Percentiles rank a stretch among this genome's conserved stretches.
phyloP scores from a whole-genome alignment of 92 coral and sea anemone genomes.

The Heteractis magnifica region DNA sequence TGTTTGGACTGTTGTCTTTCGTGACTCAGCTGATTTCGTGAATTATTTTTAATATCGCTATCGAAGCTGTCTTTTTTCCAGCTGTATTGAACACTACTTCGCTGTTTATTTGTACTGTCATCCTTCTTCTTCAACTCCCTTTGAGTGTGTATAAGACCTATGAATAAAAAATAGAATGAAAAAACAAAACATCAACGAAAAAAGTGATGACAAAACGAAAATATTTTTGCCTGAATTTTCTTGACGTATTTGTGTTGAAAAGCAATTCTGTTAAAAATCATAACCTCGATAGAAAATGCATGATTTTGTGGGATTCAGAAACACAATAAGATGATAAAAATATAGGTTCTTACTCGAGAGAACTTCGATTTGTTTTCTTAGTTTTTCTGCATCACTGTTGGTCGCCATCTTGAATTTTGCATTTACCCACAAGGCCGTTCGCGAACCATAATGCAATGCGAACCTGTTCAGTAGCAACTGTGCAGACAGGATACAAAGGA shows the following conservation, averaged over 20 bases:
- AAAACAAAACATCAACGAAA: neutral
- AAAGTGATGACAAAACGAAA: too few relatives aligned
- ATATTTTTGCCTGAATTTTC: neutral
- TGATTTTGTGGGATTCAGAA: too few relatives aligned
- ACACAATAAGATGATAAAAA: neutral
- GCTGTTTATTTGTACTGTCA: neutral
- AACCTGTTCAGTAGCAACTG: neutral
- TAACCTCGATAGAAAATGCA: neutral
- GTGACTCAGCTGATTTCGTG: neutral
- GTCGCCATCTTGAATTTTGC: conserved; percentile 58
- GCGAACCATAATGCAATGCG: conserved; percentile 2
- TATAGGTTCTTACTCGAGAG: conserved; percentile 53
- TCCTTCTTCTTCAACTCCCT: conserved; percentile 28
- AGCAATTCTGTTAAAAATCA: neutral
- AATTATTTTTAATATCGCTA: neutral
- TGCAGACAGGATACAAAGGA: too few relatives aligned
- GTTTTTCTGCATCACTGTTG: conserved; percentile 50
- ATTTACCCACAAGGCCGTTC: neutral
- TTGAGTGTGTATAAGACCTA: conserved; percentile 59
- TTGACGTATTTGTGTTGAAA: neutral
- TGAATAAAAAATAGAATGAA: too few relatives aligned
- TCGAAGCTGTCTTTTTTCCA: conserved; percentile 5
- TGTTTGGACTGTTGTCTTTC: neutral
- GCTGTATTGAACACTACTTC: conserved; percentile 1
- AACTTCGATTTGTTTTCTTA: conserved; percentile 70